Conservation (phyloP, 2,888 invertebrate genomes). For the Cerceris rybyensis region DNA sequence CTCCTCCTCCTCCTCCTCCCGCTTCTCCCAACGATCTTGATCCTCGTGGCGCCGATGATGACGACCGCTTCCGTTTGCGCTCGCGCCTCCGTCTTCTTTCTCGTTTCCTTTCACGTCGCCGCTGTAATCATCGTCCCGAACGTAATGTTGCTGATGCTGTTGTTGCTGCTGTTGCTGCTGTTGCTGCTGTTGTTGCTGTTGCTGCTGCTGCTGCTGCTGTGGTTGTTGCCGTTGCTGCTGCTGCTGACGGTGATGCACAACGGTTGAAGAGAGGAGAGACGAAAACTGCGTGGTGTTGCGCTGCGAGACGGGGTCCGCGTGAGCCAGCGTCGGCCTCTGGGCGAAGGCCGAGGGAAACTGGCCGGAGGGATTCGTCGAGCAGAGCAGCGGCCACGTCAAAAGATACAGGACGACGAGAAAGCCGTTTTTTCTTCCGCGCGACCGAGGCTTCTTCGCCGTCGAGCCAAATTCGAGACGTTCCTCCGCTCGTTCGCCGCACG, state of each 20-base stretch:
- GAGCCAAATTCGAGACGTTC: conserved; percentile 53
- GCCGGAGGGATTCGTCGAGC: conserved; percentile 69
- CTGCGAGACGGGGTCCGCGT: conserved; percentile 57
- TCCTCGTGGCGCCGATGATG: conserved; percentile 34
- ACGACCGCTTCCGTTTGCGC: conserved; percentile 30
- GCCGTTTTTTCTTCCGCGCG: conserved; percentile 56
- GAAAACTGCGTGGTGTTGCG: conserved; percentile 51
- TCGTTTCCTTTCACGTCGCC: too few species aligned
- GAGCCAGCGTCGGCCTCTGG: conserved; percentile 65
- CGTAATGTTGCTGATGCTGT: conserved; percentile 21
- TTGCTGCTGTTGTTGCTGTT: conserved; percentile 27
- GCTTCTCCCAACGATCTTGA: conserved; percentile 59
- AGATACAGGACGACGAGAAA: conserved; percentile 74
- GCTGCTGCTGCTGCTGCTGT: conserved; percentile 31
- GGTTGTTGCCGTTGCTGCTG: conserved; percentile 75
- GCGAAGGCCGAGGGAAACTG: conserved; percentile 67
- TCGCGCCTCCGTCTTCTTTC: neutral
- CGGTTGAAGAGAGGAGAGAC: conserved; percentile 29
- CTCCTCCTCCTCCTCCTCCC: conserved; percentile 80
- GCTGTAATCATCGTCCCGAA: conserved; percentile 28
- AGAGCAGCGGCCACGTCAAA: conserved; percentile 74
- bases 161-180: conserved; percentile 18
- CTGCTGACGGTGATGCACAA: conserved; percentile 79
- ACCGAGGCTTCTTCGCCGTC: conserved; percentile 29
- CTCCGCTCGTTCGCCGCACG: neutral